Evolutionary conservation across 2,113 vertebrate species (phyloP).

Genomic region (Acinonyx jubatus): DNA sequence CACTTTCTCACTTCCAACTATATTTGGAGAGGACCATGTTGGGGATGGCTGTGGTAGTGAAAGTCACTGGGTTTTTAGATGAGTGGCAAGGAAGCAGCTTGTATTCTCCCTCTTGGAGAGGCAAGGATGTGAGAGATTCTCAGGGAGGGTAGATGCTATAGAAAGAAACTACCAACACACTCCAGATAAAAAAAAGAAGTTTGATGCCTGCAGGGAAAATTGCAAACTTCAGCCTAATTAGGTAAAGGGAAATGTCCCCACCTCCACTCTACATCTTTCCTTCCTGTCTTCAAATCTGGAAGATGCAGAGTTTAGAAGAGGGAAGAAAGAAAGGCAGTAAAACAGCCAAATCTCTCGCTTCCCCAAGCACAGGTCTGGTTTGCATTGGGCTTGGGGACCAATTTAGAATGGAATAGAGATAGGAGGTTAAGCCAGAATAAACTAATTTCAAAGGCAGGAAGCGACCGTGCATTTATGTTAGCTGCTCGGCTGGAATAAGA

Average conservation of each 20-base stretch:
- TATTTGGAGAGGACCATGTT: neutral
- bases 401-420: neutral
- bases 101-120: neutral
- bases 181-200: neutral
- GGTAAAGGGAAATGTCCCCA: neutral
- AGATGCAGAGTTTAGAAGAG: neutral
- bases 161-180: neutral
- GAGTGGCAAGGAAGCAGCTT: neutral
- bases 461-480: neutral
- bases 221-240: neutral
- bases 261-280: neutral
- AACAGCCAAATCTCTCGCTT: neutral
- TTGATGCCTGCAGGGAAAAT: neutral
- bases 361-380: neutral
- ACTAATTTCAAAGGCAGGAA: neutral
- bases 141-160: neutral
- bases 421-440: neutral
- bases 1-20: neutral
- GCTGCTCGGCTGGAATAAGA: neutral
- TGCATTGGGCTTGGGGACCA: neutral
- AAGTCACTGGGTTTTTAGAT: neutral
- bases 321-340: neutral
- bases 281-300: neutral
- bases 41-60: neutral
- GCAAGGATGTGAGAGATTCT: neutral